These are phyloP conservation scores for Oryzias dopingdopingensis DNA, from an alignment of 2,797 vertebrate genomes.

Conservation along the genomic window DNA sequence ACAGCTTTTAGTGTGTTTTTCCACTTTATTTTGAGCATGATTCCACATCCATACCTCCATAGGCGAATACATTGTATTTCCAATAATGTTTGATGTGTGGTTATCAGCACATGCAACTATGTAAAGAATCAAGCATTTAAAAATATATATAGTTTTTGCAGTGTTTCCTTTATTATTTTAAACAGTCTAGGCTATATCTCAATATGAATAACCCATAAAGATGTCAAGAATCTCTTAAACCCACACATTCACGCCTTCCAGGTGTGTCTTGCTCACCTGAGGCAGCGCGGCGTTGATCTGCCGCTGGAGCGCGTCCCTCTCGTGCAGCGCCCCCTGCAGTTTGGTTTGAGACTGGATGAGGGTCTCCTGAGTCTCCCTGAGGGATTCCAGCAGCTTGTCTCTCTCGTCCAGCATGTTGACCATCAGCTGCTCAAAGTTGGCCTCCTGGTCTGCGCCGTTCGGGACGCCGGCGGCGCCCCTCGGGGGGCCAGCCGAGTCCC, in stretches of 20 bases:
- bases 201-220: no score
- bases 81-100: no score
- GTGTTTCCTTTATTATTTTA: no score
- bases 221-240: no score
- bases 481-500: conserved; percentile 88
- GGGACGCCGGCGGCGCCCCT: conserved; percentile 72
- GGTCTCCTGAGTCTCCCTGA: conserved; percentile 93
- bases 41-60: no score
- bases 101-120: no score
- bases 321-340: conserved; percentile 90
- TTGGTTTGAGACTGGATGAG: conserved; percentile 88
- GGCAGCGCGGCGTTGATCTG: conserved; percentile 93
- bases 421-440: conserved; percentile 98
- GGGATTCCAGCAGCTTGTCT: conserved; percentile 94
- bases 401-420: conserved; percentile 98
- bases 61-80: no score
- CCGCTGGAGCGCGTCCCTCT: conserved; percentile 93
- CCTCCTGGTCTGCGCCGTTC: conserved; percentile 86
- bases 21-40: no score
- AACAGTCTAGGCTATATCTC: no score
- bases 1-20: no score
- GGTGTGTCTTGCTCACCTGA: conserved; percentile 81
- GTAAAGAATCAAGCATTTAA: no score
- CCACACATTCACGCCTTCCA: neutral
- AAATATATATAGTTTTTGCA: no score